phyloP scores from a whole-genome alignment of 2,113 vertebrate species.

The Calyptommatus sinebrachiatus region DNA sequence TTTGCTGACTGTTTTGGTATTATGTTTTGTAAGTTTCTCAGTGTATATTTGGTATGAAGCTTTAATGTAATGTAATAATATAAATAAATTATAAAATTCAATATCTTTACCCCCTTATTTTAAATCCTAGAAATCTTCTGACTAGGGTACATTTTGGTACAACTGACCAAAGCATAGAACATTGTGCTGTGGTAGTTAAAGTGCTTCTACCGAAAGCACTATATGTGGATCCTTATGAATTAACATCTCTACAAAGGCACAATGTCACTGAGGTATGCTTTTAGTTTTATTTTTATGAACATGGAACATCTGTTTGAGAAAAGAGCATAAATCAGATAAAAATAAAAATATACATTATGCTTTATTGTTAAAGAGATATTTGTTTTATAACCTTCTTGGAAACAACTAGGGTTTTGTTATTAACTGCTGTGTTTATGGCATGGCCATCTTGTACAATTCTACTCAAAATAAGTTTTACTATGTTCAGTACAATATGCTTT shows the following conservation, averaged over 20 bases:
- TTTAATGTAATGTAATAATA: no score
- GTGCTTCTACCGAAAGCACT: conserved; percentile 77
- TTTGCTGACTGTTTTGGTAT: no score
- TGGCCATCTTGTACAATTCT: background rate
- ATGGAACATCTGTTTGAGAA: background rate
- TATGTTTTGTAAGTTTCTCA: no score
- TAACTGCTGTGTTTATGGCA: background rate
- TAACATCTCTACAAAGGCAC: conserved; percentile 75
- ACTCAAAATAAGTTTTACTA: background rate
- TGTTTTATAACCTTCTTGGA: background rate
- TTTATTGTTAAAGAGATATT: background rate
- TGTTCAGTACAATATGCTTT: background rate
- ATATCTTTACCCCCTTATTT: conserved; percentile 5
- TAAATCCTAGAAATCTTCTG: conserved; percentile 77
- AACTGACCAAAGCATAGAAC: conserved; percentile 46
- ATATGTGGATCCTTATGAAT: conserved; percentile 88
- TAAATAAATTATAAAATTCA: no score
- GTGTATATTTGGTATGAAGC: no score
- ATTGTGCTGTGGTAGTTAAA: conserved; percentile 73
- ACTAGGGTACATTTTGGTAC: conserved; percentile 72
- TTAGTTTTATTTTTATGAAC: rapidly evolving
- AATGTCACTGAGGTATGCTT: conserved; percentile 79
- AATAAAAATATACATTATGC: background rate
- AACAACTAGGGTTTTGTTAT: background rate
- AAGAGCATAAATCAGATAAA: background rate